phyloP scores from a whole-genome alignment of 2,888 invertebrate genomes.

The Syrphus vitripennis region DNA sequence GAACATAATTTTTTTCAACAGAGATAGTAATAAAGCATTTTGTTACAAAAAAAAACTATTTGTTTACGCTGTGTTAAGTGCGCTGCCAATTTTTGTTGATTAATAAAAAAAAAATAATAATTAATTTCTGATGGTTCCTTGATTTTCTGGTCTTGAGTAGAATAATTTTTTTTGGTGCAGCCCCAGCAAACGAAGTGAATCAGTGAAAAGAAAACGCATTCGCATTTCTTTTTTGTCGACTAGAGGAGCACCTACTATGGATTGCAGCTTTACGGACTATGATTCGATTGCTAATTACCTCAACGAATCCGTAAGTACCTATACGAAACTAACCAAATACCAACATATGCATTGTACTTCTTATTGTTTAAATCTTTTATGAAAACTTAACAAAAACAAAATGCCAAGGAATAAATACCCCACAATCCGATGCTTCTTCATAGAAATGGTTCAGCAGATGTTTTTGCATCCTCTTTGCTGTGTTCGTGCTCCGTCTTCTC shows the following conservation, averaged over 20 bases:
- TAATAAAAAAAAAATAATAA: neutral
- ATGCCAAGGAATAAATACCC: slow-evolving; percentile 11
- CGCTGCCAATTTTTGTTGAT: neutral
- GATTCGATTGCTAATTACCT: slow-evolving; percentile 72
- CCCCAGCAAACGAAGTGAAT: slow-evolving; percentile 30
- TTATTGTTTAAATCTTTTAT: neutral
- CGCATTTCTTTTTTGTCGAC: slow-evolving; percentile 69
- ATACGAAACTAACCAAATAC: neutral
- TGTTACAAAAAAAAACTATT: neutral
- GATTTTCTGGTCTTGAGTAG: slow-evolving; percentile 17
- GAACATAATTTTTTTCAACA: neutral
- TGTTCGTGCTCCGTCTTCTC: slow-evolving; percentile 28
- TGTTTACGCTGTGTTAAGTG: neutral
- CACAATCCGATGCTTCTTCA: neutral
- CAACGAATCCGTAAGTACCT: slow-evolving; percentile 69
- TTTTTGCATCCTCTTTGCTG: slow-evolving; percentile 63
- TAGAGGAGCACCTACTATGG: slow-evolving; percentile 69
- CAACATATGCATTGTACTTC: neutral
- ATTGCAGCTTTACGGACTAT: slow-evolving; percentile 71
- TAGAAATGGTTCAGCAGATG: slow-evolving; percentile 62
- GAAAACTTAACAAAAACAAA: slow-evolving; percentile 53
- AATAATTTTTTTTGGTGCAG: slow-evolving; percentile 41
- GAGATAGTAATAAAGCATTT: neutral
- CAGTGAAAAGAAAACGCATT: slow-evolving; percentile 67
- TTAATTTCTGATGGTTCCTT: slow-evolving; percentile 13